Conservation (phyloP, 2,113 vertebrate species). For the Pandion haliaetus region DNA sequence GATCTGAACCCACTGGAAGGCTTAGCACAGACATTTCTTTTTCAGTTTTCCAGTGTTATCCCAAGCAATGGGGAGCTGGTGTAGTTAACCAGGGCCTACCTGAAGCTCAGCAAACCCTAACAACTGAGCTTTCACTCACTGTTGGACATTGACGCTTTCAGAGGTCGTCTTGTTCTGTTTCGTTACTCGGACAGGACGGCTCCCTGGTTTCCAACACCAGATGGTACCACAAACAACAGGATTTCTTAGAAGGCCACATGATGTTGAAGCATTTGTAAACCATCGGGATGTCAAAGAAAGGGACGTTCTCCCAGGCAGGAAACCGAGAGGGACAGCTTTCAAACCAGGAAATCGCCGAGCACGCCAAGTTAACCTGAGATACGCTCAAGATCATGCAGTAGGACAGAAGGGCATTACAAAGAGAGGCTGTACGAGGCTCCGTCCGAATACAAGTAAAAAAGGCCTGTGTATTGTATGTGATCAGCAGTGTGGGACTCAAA, state of each 20-base stretch:
- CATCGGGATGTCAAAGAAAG: not conserved
- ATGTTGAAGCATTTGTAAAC: not conserved
- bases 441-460: not conserved
- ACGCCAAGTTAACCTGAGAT: not conserved
- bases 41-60: not conserved
- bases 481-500: not conserved
- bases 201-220: not conserved
- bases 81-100: not conserved
- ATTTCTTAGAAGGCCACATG: not conserved
- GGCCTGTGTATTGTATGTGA: not conserved
- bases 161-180: not conserved
- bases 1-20: not conserved
- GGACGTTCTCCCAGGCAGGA: not conserved
- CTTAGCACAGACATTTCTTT: not conserved
- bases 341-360: conserved; percentile 15
- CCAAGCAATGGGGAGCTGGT: not conserved
- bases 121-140: not conserved
- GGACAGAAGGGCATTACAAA: not conserved
- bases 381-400: not conserved
- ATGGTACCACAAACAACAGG: not conserved
- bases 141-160: rapidly evolving
- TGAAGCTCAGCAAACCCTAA: not conserved
- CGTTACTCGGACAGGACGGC: not conserved
- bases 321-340: not conserved
- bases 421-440: not conserved